Evolutionary conservation across 2,113 vertebrate genomes (phyloP).

Genomic region (Odontesthes bonariensis): DNA sequence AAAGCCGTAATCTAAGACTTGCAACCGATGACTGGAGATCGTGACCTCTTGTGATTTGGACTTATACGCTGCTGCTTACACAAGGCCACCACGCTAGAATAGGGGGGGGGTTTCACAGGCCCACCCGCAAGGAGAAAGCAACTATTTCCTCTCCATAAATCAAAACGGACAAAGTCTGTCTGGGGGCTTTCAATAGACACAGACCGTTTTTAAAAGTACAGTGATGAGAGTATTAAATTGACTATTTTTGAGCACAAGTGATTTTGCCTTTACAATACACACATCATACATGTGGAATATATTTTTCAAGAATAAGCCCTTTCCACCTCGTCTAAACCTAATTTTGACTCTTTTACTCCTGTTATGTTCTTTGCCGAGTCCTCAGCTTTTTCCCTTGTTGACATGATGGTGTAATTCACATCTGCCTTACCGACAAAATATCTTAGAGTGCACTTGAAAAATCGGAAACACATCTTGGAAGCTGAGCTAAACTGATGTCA

Average conservation of each 20-base stretch:
- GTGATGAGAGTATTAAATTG: slow-evolving; percentile 49
- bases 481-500: slow-evolving; percentile 23
- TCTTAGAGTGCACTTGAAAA: not conserved
- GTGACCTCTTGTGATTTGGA: slow-evolving; percentile 70
- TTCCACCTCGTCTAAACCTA: not conserved
- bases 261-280: not conserved
- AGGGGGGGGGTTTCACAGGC: slow-evolving; percentile 59
- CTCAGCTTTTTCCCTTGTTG: not conserved
- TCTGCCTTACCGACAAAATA: not conserved
- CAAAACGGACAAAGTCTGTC: slow-evolving; percentile 73
- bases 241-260: slow-evolving; percentile 14
- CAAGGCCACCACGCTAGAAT: slow-evolving; percentile 53
- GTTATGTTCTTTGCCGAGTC: not conserved
- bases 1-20: slow-evolving; percentile 67
- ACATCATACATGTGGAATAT: not conserved
- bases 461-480: slow-evolving; percentile 14
- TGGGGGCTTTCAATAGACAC: slow-evolving; percentile 59
- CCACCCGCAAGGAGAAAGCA: slow-evolving; percentile 70
- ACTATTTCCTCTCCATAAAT: slow-evolving; percentile 79
- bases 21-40: slow-evolving; percentile 56
- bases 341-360: slow-evolving; percentile 2
- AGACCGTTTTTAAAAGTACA: slow-evolving; percentile 50
- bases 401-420: not conserved
- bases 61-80: slow-evolving; percentile 61
- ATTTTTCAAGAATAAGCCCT: not conserved